Conservation (phyloP, 1,140 invertebrate genomes). For the Apis laboriosa region DNA sequence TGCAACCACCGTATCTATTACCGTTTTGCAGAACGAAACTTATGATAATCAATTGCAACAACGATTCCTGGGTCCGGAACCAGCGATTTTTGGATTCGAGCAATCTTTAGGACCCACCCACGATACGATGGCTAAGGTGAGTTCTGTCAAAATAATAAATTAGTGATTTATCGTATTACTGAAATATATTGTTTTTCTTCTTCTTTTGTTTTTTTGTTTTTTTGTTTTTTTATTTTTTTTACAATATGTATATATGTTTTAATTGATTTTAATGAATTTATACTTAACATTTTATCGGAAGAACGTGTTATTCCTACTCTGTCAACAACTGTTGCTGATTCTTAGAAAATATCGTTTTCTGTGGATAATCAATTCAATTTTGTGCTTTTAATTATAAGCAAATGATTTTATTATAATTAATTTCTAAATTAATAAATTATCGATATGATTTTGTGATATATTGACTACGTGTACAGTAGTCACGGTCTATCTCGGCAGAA, state of each 20-base stretch:
- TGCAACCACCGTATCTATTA: conserved; percentile 27
- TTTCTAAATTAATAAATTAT: neutral
- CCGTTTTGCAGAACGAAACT: conserved; percentile 29
- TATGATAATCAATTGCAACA: conserved; percentile 8
- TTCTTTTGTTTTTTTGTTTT: neutral
- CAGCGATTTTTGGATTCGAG: conserved; percentile 24
- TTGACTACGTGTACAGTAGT: conserved; percentile 23
- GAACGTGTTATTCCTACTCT: conserved; percentile 3
- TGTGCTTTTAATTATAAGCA: neutral
- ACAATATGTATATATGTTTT: neutral
- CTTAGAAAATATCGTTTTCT: neutral
- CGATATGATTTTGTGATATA: neutral
- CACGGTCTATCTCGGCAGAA: conserved; percentile 35
- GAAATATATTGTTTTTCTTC: neutral
- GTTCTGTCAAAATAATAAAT: conserved; percentile 18
- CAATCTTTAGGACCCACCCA: conserved; percentile 58
- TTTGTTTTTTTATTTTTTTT: too few relatives aligned
- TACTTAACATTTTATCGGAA: neutral
- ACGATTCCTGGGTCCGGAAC: neutral
- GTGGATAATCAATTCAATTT: neutral
- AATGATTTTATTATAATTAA: neutral
- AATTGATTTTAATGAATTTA: neutral
- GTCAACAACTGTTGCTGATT: conserved; percentile 49
- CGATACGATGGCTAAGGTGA: conserved; percentile 62
- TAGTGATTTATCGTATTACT: neutral